Evolutionary conservation across 2,113 vertebrate genomes (phyloP).

Genomic region (Hyaena hyaena): DNA sequence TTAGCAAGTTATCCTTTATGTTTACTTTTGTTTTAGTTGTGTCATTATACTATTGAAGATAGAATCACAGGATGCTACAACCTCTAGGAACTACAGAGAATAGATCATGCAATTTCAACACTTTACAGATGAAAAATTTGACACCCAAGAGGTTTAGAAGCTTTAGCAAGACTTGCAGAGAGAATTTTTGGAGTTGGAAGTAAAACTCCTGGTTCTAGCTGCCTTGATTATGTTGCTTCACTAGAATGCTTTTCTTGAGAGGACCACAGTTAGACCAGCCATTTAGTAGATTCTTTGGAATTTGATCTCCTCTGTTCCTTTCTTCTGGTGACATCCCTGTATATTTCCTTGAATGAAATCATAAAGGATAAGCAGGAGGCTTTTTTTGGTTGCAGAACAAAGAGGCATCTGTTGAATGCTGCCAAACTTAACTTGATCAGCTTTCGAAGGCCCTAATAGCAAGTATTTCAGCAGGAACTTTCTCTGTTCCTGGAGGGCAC

Average conservation of each 20-base stretch:
- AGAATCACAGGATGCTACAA: not conserved
- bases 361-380: not conserved
- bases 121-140: not conserved
- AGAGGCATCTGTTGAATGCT: not conserved
- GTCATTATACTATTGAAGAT: not conserved
- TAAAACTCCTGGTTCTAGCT: not conserved
- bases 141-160: not conserved
- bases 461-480: not conserved
- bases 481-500: not conserved
- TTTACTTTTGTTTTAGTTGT: not conserved
- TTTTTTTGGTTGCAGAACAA: not conserved
- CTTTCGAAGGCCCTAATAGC: not conserved
- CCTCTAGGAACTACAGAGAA: not conserved
- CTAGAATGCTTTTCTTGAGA: not conserved
- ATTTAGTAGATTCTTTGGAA: not conserved
- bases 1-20: not conserved
- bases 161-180: not conserved
- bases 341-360: not conserved
- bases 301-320: not conserved
- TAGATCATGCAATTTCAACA: not conserved
- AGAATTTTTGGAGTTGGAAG: not conserved
- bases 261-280: not conserved
- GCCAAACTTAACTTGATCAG: not conserved
- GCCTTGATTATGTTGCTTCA: not conserved
- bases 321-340: not conserved